These are phyloP conservation scores for Chroicocephalus ridibundus DNA, from an alignment of 2,113 vertebrate species.

Conservation along the genomic window DNA sequence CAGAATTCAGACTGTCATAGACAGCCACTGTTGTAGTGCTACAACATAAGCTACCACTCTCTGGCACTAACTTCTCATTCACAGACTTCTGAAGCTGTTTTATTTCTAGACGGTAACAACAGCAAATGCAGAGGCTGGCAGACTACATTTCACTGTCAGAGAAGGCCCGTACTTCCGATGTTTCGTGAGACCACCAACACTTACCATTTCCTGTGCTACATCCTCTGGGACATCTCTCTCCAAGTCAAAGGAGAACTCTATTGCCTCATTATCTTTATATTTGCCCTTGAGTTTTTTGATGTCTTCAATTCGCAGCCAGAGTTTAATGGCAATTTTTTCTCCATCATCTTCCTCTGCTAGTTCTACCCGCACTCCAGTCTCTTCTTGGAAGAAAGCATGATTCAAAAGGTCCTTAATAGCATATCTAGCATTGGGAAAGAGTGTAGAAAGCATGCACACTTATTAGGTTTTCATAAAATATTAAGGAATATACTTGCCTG, in stretches of 20 bases:
- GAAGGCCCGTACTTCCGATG: neutral
- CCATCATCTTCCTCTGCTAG: constrained; percentile 98
- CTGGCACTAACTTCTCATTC: neutral
- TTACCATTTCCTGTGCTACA: constrained; percentile 99
- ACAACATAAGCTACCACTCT: neutral
- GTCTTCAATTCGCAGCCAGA: constrained; percentile 97
- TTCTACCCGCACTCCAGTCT: constrained; percentile 96
- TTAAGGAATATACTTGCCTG: neutral
- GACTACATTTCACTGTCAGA: neutral
- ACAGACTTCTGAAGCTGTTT: neutral
- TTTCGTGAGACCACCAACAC: neutral
- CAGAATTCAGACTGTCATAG: constrained; percentile 20
- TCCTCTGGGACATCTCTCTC: constrained; percentile 96
- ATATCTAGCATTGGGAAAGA: constrained; percentile 77
- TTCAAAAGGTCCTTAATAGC: constrained; percentile 98
- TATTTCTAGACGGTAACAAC: neutral
- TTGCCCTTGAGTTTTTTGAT: constrained; percentile 98
- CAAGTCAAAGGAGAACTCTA: constrained; percentile 97
- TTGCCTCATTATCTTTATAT: constrained; percentile 99
- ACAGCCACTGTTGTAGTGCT: neutral
- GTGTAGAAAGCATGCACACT: neutral
- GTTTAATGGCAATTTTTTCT: constrained; percentile 96
- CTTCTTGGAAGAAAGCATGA: constrained; percentile 99
- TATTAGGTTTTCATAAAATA: neutral
- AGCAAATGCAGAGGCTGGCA: neutral